These are phyloP conservation scores for Pocillopora damicornis DNA, from an alignment of 64 coral and sea anemone species.

Conservation along the genomic window DNA sequence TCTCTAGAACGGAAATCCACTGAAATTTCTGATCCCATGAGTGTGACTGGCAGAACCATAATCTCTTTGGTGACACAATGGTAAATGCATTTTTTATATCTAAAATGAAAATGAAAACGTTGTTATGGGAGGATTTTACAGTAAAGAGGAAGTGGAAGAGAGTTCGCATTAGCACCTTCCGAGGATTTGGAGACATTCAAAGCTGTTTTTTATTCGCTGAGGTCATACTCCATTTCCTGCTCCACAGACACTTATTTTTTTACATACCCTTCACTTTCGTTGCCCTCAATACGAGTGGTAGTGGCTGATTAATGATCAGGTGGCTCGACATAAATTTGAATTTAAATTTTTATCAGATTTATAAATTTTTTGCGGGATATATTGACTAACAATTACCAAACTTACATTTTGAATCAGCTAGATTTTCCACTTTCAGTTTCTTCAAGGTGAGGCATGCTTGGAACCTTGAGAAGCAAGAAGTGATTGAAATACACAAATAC, in stretches of 20 bases:
- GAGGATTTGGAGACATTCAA: too few relatives aligned
- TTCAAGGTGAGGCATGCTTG: constrained; percentile 69
- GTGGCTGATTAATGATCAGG: too few relatives aligned
- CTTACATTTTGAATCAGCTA: constrained; percentile 86
- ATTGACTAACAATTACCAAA: neutral
- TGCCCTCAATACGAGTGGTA: too few relatives aligned
- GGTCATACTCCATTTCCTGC: too few relatives aligned
- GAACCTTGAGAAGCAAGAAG: constrained; percentile 42
- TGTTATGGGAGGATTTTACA: neutral
- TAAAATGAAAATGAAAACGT: constrained; percentile 9
- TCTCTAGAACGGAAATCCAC: constrained; percentile 59
- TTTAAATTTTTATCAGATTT: too few relatives aligned
- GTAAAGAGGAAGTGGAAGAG: neutral
- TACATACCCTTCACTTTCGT: too few relatives aligned
- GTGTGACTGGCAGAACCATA: constrained; percentile 80
- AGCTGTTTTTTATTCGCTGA: too few relatives aligned
- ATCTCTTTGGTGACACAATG: constrained; percentile 65
- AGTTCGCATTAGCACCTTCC: too few relatives aligned
- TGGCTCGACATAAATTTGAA: too few relatives aligned
- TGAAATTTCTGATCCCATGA: constrained; percentile 78
- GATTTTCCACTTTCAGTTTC: constrained; percentile 70
- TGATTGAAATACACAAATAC: neutral
- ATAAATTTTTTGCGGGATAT: too few relatives aligned
- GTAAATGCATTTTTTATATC: constrained; percentile 87
- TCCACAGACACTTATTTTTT: too few relatives aligned